Evolutionary conservation across 2,888 invertebrate genomes (phyloP), one percentile per base, ranked within the genome.

Genomic region (Cetonia aurata): DNA sequence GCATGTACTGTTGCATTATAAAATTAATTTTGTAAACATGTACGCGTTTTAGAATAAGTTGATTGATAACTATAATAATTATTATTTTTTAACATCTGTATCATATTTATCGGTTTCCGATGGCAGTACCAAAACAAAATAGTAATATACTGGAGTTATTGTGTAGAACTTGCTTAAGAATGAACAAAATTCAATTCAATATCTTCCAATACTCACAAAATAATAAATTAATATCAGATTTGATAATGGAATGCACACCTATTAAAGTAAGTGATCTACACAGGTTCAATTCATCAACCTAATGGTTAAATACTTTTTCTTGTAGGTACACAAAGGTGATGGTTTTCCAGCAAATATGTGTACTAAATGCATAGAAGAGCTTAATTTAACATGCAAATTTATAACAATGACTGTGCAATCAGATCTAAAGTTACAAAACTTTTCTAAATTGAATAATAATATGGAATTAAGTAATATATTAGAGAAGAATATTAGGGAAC

Each of bases 141-240:
- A 52, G 52, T 10, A 19, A 52, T 25, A 52, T 37, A 37, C 6
- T 60, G 15, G 62, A 62, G 9, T 17, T 48, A 6, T 13, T 60
- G 2, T 62, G 62, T 33, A 62, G 62, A 17, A 62, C 62, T 15
- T 62, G 62, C 17, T 50, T 62, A 50, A 62, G 50, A 41, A 37
- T 50, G 33, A 62, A 62, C 13, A 33, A 31, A 12, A 62, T 15
- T 10, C 37, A 12, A 15, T 62, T 50, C 4, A 62, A 62, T 10
- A 62, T 62, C 9, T 62, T 50, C 6, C 33, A 62, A 17, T 13
- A 33, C 12, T 12, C 44, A n/a, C 48, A 62, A 13, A 33, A 37
- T 33, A 13, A 62, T 1, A 62, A 50, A 37, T 33, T 62, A 6
- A 33, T 62, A 50, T 48, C 62, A 1, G 62, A 62, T 10, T 33